Percentiles rank a stretch among this genome's conserved stretches.
These are phyloP conservation scores for Dallia pectoralis DNA, from an alignment of 2,797 vertebrate genomes.

Conservation along the genomic window DNA sequence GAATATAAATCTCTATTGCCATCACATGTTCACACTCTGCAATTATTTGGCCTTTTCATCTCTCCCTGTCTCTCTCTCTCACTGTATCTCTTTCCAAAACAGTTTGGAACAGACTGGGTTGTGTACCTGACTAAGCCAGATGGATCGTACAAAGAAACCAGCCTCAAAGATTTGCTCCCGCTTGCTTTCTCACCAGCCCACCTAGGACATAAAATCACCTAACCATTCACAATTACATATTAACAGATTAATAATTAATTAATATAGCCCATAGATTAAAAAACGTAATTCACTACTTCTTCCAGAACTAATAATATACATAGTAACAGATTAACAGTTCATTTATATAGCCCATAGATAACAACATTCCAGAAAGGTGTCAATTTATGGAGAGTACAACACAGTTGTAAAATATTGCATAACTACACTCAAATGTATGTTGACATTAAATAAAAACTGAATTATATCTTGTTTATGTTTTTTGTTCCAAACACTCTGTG, in stretches of 20 bases:
- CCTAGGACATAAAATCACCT: slow-evolving; percentile 45
- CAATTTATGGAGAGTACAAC: too few relatives aligned
- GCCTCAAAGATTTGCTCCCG: slow-evolving; percentile 81
- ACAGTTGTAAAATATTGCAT: too few relatives aligned
- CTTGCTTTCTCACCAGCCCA: slow-evolving; percentile 81
- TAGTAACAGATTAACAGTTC: too few relatives aligned
- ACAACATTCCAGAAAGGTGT: too few relatives aligned
- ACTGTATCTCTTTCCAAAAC: slow-evolving; percentile 15
- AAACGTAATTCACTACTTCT: neutral
- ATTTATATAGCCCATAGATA: too few relatives aligned
- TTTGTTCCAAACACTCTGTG: too few relatives aligned
- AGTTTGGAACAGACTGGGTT: slow-evolving; percentile 83
- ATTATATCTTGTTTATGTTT: neutral
- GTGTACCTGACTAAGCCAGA: slow-evolving; percentile 86
- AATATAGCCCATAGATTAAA: too few relatives aligned
- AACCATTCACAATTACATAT: neutral
- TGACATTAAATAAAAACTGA: neutral
- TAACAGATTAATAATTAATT: too few relatives aligned
- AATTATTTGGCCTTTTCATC: neutral
- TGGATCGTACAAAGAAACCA: slow-evolving; percentile 80
- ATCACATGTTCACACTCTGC: slow-evolving; percentile 8
- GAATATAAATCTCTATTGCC: neutral
- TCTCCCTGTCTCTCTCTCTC: neutral
- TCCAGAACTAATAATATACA: neutral
- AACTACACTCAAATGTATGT: neutral